Evolutionary conservation across 2,888 invertebrate genomes (phyloP), one percentile per base, ranked within the genome.

Genomic region (Diaperis boleti): DNA sequence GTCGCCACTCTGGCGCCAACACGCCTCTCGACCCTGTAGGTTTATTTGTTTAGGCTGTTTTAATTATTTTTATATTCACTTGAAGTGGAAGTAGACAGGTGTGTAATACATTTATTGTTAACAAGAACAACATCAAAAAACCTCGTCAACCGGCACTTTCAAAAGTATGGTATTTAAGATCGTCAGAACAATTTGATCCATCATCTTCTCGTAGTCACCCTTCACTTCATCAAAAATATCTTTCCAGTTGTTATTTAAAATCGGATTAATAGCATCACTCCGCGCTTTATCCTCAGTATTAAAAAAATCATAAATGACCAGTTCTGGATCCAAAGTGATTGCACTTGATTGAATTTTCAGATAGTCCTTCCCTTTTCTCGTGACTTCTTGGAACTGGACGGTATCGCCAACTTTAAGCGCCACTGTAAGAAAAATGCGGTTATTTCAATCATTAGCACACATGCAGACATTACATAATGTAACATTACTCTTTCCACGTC

Each of bases 401-500:
- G 7, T 7, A 22, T 22, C 22, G 5, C 5, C 7, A 6, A 22
- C 7, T 22, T 22, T 22, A 22, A 22, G 22, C 4, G 4, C 7
- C 7, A 6, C 22, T 22, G 7, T 7, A 4, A 22, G 7, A 22
- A 4, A 7, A 22, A 22, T n/a, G n/a, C n/a, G n/a, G n/a, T 22
- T 7, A 7, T 22, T 7, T 6, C 5, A 22, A 22, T 6, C 4
- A 22, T 22, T 7, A 22, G 7, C 4, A 39, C 11, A 13, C 39
- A 13, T 15, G 2, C 26, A 33, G 7, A 0, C 14, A 22, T 26
- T 39, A 54, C 54, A n/a, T 6, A 39, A 10, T 26, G 26, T 11
- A 39, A 54, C 11, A 1, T 37, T 54, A 11, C 39, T 39, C 4
- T 15, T 14, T 7, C 54, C 54, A 7, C 4, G 14, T 0, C 54